Conservation (phyloP, 2,797 vertebrate species). For the Sternotherus odoratus region DNA sequence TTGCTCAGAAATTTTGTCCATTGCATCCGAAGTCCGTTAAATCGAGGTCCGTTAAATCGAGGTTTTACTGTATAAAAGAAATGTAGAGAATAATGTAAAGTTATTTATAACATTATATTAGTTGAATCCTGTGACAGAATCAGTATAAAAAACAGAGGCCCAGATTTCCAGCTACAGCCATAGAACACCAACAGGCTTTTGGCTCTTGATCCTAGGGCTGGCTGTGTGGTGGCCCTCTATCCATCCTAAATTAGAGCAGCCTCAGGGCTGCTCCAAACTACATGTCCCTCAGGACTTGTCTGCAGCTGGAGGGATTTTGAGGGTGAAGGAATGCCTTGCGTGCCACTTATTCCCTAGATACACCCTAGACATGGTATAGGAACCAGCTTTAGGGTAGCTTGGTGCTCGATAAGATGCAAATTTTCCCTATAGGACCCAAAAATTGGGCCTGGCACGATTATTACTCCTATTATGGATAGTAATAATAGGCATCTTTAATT, state of each 20-base stretch:
- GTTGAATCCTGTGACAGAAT: rapidly evolving
- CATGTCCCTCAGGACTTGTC: background rate
- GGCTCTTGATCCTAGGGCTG: too few relatives aligned
- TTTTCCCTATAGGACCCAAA: background rate
- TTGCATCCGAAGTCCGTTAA: too few relatives aligned
- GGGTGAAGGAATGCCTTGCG: rapidly evolving
- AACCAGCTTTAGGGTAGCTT: background rate
- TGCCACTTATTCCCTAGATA: background rate
- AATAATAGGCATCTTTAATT: background rate
- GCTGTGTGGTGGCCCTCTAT: rapidly evolving
- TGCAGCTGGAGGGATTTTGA: background rate
- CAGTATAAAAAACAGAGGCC: background rate
- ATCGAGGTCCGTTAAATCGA: too few relatives aligned
- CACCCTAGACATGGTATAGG: rapidly evolving
- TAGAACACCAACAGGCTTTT: background rate
- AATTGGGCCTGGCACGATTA: background rate
- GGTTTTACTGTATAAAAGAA: too few relatives aligned
- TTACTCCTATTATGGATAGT: background rate
- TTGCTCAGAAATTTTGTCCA: too few relatives aligned
- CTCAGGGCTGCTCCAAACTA: background rate
- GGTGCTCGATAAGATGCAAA: background rate
- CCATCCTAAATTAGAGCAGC: background rate
- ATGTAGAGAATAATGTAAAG: too few relatives aligned
- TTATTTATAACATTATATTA: background rate
- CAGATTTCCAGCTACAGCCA: background rate